Percentiles rank a stretch among this genome's conserved stretches.
These are phyloP conservation scores for Agapornis roseicollis DNA, from an alignment of 2,113 vertebrate genomes.

Conservation along the genomic window DNA sequence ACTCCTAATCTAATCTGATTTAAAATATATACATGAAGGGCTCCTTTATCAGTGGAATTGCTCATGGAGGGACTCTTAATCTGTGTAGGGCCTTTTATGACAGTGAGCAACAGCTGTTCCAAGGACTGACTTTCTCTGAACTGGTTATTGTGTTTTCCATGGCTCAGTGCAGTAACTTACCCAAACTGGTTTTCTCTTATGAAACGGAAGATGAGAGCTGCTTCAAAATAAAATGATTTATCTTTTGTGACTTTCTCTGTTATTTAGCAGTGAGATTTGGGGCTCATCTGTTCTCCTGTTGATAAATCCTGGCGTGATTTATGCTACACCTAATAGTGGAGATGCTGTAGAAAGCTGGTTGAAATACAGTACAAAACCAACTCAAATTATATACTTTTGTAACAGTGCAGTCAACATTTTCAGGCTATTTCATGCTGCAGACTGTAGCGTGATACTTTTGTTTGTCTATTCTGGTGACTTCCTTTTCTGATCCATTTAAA, in stretches of 20 bases:
- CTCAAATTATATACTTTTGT: not conserved
- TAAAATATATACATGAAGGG: not conserved
- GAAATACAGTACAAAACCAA: not conserved
- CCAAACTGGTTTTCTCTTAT: not conserved
- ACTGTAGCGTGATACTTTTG: not conserved
- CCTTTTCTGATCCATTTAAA: not conserved
- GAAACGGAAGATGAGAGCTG: not conserved
- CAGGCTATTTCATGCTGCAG: not conserved
- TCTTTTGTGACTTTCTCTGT: not conserved
- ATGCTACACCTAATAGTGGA: not conserved
- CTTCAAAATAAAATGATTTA: not conserved
- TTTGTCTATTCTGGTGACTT: not conserved
- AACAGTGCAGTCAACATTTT: not conserved
- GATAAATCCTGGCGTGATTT: not conserved
- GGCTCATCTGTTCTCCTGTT: not conserved
- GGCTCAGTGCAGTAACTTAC: not conserved
- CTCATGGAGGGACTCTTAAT: not conserved
- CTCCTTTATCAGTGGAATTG: constrained; percentile 8
- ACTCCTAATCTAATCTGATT: not conserved
- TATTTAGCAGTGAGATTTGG: not conserved
- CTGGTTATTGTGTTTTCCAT: not conserved
- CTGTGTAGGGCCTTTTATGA: not conserved
- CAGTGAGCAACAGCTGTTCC: not conserved
- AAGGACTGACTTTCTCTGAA: not conserved
- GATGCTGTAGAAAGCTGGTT: not conserved